Evolutionary conservation across 2,797 vertebrate genomes (phyloP), one percentile per base, ranked within the genome.

Genomic region (Micrastur ruficollis): DNA sequence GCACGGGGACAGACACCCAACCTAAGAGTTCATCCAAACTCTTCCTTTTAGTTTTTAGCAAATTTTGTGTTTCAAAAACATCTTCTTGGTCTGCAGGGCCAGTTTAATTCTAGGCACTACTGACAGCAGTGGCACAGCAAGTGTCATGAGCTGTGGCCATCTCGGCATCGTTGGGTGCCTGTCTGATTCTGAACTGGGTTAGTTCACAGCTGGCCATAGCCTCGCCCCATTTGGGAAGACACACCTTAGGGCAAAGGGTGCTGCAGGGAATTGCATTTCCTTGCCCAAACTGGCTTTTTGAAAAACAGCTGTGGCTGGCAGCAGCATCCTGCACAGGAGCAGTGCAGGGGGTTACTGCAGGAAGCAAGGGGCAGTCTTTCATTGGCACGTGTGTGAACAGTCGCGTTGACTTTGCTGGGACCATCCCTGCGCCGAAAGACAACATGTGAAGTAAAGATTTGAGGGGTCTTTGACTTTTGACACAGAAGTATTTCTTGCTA

Each of bases 111-210:
- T 5, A 62, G 71, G 61, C 31, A 11, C 11, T 31, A 5, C 14
- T 0, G 0, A 5, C 5, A 59, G 71, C 18, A 4, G 8, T 3
- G 38, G 53, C 85, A 31, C 36, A 0, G 21, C 22, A 18, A 27
- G 2, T 0, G 0, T 7, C 38, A 9, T 6, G 8, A 56, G 42
- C 63, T 19, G 12, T 0, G 0, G 56, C n/a, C 40, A 8, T 13
- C 44, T 47, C 74, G 7, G 6, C 32, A 13, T 21, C 52, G 3
- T 0, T 6, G 31, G 14, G 5, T 6, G 8, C 7, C 29, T 2
- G 13, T 11, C 19, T 29, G 47, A 3, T 34, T 38, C 46, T 12
- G 31, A 55, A 16, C 5, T 16, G 26, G 18, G 31, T 11, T 14
- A 6, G 12, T 34, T n/a, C 14, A 16, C 0, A 73, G 36, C 32